Conservation (phyloP, 1,140 invertebrate genomes). For the Aphelenchoides avenae region DNA sequence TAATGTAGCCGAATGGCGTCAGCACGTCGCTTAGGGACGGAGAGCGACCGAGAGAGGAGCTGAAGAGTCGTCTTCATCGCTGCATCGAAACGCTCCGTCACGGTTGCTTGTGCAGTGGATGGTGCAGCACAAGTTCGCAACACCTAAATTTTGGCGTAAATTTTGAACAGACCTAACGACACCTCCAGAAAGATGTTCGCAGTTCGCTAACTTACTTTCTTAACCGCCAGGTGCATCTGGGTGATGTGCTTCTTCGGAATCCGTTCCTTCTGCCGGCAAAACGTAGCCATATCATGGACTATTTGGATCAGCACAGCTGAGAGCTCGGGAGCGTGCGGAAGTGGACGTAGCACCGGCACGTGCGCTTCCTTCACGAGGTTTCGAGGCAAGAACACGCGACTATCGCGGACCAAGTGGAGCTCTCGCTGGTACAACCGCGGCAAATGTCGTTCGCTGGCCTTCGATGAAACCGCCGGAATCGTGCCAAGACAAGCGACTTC, state of each 20-base stretch:
- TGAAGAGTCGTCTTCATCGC: slow-evolving; percentile 13
- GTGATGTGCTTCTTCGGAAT: slow-evolving; percentile 12
- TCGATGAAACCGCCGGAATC: background rate
- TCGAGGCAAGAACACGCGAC: background rate
- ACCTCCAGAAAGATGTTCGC: no score
- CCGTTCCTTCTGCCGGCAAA: slow-evolving; percentile 8
- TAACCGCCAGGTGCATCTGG: slow-evolving; percentile 4
- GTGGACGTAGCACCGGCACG: background rate
- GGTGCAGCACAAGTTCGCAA: slow-evolving; percentile 1
- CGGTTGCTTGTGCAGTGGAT: background rate
- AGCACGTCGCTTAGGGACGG: background rate
- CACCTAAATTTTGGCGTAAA: slow-evolving; percentile 9
- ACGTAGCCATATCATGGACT: slow-evolving; percentile 5
- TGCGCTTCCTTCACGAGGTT: background rate
- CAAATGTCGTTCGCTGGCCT: background rate
- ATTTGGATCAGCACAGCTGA: slow-evolving; percentile 7
- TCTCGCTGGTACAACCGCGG: background rate
- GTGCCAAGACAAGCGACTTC: background rate
- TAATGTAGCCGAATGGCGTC: slow-evolving; percentile 24
- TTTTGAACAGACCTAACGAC: no score
- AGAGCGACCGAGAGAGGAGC: slow-evolving; percentile 3
- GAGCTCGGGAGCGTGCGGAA: slow-evolving; percentile 3
- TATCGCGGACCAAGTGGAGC: background rate
- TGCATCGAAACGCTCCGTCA: slow-evolving; percentile 12
- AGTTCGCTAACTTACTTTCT: slow-evolving; percentile 16